Percentiles rank a stretch among this genome's conserved stretches.
phyloP scores from a whole-genome alignment of 2,113 vertebrate species.

The Emydocephalus ijimae region DNA sequence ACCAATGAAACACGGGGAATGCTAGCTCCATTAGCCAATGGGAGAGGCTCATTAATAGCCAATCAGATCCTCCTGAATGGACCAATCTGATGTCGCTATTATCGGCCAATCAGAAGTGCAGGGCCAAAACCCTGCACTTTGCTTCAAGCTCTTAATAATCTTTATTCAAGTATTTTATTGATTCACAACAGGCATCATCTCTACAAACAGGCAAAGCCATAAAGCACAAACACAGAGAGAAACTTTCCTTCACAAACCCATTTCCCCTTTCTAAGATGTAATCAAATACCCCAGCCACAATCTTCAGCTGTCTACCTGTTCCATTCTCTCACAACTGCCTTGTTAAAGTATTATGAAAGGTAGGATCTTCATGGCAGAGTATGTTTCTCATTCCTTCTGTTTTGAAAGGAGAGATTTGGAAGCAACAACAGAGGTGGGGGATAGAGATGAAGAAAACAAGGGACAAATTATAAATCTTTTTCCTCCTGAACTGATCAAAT shows the following conservation, averaged over 20 bases:
- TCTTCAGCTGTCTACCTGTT: not conserved
- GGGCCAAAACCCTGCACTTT: too few relatives aligned
- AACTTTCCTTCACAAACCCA: not conserved
- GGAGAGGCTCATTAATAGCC: too few relatives aligned
- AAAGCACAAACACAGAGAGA: not conserved
- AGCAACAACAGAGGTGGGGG: not conserved
- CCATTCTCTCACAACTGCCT: not conserved
- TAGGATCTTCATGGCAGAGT: not conserved
- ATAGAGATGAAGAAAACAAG: not conserved
- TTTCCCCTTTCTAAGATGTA: not conserved
- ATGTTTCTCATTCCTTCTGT: not conserved
- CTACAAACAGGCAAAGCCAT: not conserved
- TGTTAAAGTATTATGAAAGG: not conserved
- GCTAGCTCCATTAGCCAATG: too few relatives aligned
- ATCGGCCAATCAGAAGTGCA: too few relatives aligned
- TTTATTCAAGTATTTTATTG: too few relatives aligned
- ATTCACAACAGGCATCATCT: not conserved
- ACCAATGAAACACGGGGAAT: too few relatives aligned
- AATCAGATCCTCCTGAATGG: too few relatives aligned
- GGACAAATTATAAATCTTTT: not conserved
- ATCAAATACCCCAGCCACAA: not conserved
- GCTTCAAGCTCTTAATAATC: too few relatives aligned
- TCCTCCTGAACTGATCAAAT: not conserved
- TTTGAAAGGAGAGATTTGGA: not conserved
- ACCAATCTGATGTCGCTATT: too few relatives aligned